These are phyloP conservation scores for Drosophila baimaii DNA, from an alignment of 1,140 invertebrate species.

Conservation along the genomic window DNA sequence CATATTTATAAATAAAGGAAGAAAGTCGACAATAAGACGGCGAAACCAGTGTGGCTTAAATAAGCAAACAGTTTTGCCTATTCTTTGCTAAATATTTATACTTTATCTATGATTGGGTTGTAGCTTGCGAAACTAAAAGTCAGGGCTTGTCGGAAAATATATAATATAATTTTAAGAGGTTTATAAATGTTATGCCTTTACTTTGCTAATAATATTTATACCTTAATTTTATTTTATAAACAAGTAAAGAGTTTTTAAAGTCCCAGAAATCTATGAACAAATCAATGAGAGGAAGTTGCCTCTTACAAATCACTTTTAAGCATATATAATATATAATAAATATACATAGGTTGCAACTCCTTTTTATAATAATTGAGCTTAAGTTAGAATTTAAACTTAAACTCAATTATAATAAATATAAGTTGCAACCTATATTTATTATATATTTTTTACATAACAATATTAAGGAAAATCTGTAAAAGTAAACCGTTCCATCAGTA, in stretches of 20 bases:
- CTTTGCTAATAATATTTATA: not conserved
- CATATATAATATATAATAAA: too few species aligned
- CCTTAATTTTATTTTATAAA: not conserved
- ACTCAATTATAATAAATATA: too few species aligned
- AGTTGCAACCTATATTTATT: too few species aligned
- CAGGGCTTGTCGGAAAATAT: too few species aligned
- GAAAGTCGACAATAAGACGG: not conserved
- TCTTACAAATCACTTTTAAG: too few species aligned
- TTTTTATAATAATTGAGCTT: too few species aligned
- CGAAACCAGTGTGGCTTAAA: not conserved
- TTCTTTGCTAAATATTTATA: not conserved
- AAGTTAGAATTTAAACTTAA: too few species aligned
- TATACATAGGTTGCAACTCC: too few species aligned
- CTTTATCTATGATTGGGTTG: not conserved
- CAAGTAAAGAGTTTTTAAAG: not conserved
- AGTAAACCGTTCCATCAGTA: not conserved
- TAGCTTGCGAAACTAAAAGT: too few species aligned
- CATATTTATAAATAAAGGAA: conserved; percentile 21
- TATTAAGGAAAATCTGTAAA: too few species aligned
- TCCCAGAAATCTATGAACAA: not conserved
- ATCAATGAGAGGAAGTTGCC: not conserved
- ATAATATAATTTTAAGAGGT: too few species aligned
- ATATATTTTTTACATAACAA: too few species aligned
- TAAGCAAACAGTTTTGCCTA: not conserved
- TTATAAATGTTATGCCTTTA: not conserved